Base-by-base conservation (phyloP, 1,140 invertebrate species). In the Solenopsis fugax region DNA sequence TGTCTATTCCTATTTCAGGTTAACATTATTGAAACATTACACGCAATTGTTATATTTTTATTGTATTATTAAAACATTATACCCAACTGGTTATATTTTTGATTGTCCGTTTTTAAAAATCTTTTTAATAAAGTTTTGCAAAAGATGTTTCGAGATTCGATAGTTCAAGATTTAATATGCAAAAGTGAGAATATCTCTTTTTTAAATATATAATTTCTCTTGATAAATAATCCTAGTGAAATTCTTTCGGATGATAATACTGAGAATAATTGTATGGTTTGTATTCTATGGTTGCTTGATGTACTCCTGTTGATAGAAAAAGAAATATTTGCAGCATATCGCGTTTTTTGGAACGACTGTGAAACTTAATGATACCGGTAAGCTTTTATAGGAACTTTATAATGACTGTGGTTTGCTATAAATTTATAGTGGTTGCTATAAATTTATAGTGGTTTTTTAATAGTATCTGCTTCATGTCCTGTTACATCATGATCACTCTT, bases 401-500 rank as follows among this genome's bases (percentile, higher is more conserved):
- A 76, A 58, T 60, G 50, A 73, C 13, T 21, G 21, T 7, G 24
- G 18, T n/a, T 45, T 21, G 24, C 16, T 77, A 62, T 45, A 77
- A 77, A 76, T 62, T 29, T 29, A 29, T 29, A 29, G 2, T 29
- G 29, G 29, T 29, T n/a, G n/a, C n/a, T n/a, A n/a, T n/a, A n/a
- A n/a, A n/a, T 62, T 78, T 64, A 48, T 50, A 64, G 18, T 21
- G 16, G 18, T 21, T 64, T 50, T 64, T 78, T 50, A 4, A 62
- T 77, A 77, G 2, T 16, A 50, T 78, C 41, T 21, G 58, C 18
- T 21, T 34, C 18, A 64, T 64, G 29, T 64, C 41, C 16, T 64
- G 58, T 78, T 64, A 29, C 41, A 78, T 65, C 58, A 78, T 21
- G 10, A 29, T 77, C 75, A 62, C 24, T 78, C 41, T 64, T 48